Percentiles rank a stretch among this genome's conserved stretches.
Conservation (phyloP, 2,113 vertebrate species). For the Periophthalmodon schlosseri region DNA sequence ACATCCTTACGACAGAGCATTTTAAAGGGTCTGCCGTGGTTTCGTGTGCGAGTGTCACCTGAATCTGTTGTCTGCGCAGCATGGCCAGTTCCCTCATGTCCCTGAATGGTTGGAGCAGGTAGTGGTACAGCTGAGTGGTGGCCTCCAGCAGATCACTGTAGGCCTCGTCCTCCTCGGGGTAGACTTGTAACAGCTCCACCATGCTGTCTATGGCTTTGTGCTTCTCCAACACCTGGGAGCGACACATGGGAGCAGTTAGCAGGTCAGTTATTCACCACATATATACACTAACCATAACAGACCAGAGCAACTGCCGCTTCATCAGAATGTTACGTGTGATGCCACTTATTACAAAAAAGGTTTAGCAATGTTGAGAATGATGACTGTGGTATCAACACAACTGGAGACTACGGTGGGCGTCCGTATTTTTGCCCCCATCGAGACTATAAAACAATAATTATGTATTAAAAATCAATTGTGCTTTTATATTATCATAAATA, state of each 20-base stretch:
- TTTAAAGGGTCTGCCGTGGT: no score
- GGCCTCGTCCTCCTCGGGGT: constrained; percentile 92
- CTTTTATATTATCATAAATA: no score
- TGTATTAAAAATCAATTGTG: no score
- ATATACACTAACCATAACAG: background rate
- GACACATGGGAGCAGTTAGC: background rate
- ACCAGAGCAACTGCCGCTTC: background rate
- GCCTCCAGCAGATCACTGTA: constrained; percentile 90
- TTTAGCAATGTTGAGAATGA: background rate
- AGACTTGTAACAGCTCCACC: constrained; percentile 93
- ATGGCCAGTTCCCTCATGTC: constrained; percentile 98
- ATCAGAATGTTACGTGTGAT: background rate
- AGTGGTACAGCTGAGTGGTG: constrained; percentile 94
- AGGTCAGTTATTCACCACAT: background rate
- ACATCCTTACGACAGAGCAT: no score
- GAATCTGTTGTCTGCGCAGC: constrained; percentile 96
- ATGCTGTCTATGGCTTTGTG: constrained; percentile 92
- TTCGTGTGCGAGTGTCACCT: constrained; percentile 77
- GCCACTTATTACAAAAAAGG: background rate
- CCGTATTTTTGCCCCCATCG: no score
- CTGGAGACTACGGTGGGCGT: background rate
- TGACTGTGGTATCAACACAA: background rate
- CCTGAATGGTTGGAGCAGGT: constrained; percentile 94
- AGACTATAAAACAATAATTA: no score
- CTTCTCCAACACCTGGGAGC: constrained; percentile 87